These are phyloP conservation scores for Odontamblyopus rebecca DNA, from an alignment of 2,797 vertebrate species.

Conservation along the genomic window DNA sequence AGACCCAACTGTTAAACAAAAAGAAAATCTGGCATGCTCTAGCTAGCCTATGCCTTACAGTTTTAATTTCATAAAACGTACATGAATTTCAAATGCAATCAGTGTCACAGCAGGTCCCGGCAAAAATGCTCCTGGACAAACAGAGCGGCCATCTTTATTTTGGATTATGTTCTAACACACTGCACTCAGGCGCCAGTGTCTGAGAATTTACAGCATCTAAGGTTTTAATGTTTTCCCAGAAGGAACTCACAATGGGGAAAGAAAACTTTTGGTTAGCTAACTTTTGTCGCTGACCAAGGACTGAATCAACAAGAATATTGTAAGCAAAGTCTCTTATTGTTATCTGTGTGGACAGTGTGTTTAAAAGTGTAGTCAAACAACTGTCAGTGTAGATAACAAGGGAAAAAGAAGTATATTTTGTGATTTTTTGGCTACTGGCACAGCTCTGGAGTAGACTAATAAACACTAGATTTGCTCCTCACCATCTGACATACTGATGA, in stretches of 20 bases:
- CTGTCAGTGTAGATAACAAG: not conserved
- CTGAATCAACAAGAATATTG: constrained; percentile 22
- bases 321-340: constrained; percentile 18
- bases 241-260: constrained; percentile 3
- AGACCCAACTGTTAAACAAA: constrained; percentile 35
- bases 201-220: constrained; percentile 50
- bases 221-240: constrained; percentile 21
- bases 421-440: not conserved
- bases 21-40: constrained; percentile 14
- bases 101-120: not conserved
- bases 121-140: constrained; percentile 6
- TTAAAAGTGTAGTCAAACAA: constrained; percentile 1
- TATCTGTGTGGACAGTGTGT: constrained; percentile 6
- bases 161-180: constrained; percentile 22
- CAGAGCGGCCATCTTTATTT: constrained; percentile 27
- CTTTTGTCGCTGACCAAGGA: constrained; percentile 14
- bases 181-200: constrained; percentile 50
- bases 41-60: constrained; percentile 9
- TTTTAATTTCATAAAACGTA: constrained; percentile 10
- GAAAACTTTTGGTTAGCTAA: constrained; percentile 11
- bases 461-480: not conserved
- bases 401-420: not conserved
- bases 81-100: constrained; percentile 31
- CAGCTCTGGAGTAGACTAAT: not conserved
- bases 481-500: too few relatives aligned